These are phyloP conservation scores for Oxyruncus cristatus DNA, from an alignment of 2,113 vertebrate species.

Conservation along the genomic window DNA sequence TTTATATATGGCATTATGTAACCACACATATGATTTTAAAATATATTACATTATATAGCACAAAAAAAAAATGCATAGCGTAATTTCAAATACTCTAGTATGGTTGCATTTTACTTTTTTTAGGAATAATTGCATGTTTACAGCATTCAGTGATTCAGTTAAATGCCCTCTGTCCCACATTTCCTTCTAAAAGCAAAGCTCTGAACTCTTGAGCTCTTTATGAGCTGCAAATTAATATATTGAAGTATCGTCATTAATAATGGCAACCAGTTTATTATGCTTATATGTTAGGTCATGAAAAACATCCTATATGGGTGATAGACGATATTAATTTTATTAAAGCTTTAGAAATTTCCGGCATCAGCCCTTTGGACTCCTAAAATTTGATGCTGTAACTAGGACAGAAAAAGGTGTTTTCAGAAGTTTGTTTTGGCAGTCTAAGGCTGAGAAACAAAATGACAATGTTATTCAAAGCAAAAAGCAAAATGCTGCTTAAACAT, in stretches of 20 bases:
- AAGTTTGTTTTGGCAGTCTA: not conserved
- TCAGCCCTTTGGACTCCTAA: conserved; percentile 1
- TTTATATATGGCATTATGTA: not conserved
- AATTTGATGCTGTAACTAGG: not conserved
- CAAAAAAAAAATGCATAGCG: not conserved
- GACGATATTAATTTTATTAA: conserved; percentile 32
- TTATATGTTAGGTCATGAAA: not conserved
- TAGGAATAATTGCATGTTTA: not conserved
- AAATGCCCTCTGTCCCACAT: not conserved
- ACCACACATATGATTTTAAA: not conserved
- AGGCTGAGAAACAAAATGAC: not conserved
- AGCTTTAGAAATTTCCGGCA: conserved; percentile 1
- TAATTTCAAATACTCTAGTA: not conserved
- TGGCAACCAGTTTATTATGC: conserved; percentile 21
- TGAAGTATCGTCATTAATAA: not conserved
- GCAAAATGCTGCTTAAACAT: not conserved
- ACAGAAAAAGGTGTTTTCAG: not conserved
- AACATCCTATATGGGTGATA: not conserved
- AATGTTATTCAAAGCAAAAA: not conserved
- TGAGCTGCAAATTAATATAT: not conserved
- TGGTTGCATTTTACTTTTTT: not conserved
- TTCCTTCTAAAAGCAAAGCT: not conserved
- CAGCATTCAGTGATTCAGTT: not conserved
- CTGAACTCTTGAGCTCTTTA: not conserved
- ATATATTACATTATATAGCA: not conserved